A percentile compares a stretch with the other conserved stretches of the same genome.
Conservation (phyloP, 2,888 invertebrate genomes). For the Aelia acuminata region DNA sequence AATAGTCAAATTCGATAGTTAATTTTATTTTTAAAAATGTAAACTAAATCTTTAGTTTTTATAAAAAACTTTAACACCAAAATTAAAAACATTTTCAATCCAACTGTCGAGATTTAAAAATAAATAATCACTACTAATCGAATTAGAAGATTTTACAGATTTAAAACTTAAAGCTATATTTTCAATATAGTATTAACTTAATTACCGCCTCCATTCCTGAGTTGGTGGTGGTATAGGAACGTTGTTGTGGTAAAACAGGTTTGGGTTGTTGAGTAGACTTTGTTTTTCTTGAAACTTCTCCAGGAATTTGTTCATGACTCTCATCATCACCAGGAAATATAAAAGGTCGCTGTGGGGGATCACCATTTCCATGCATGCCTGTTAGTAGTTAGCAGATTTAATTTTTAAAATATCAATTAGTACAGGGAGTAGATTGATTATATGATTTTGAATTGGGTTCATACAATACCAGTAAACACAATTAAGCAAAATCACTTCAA, state of each 20-base stretch:
- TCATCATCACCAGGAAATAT: slow-evolving; percentile 73
- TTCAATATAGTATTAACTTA: not conserved
- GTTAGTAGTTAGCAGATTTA: not conserved
- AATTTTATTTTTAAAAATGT: no score
- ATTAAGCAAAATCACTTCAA: not conserved
- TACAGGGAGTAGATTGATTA: not conserved
- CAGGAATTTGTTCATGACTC: slow-evolving; percentile 77
- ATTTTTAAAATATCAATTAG: not conserved
- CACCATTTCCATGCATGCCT: slow-evolving; percentile 65
- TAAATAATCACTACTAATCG: not conserved
- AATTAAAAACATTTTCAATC: not conserved
- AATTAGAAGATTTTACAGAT: not conserved
- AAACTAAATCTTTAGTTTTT: no score
- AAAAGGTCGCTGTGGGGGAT: slow-evolving; percentile 65
- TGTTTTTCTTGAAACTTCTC: slow-evolving; percentile 66
- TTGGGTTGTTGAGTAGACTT: slow-evolving; percentile 56
- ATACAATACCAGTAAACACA: not conserved
- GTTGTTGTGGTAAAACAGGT: slow-evolving; percentile 63
- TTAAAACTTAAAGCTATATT: not conserved
- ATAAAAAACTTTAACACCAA: not conserved
- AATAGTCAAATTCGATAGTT: no score
- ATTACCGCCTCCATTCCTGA: slow-evolving; percentile 62
- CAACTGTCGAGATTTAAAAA: not conserved
- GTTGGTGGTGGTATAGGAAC: slow-evolving; percentile 64
- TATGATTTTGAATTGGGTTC: not conserved